These are phyloP conservation scores for Leucoma salicis DNA, from an alignment of 2,888 invertebrate genomes.

Conservation along the genomic window DNA sequence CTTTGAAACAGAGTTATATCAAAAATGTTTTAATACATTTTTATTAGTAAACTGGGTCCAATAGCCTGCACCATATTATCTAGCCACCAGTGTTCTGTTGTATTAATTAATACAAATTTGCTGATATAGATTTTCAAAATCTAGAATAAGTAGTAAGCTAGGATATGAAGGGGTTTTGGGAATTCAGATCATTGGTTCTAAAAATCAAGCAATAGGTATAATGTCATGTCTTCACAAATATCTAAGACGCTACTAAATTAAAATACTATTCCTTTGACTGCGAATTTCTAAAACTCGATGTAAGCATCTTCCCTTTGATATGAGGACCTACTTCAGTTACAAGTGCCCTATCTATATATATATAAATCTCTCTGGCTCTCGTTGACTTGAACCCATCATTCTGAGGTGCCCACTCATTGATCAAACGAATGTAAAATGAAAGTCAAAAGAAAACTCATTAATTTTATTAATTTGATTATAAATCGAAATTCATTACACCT, in stretches of 20 bases:
- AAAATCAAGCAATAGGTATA: too few species aligned
- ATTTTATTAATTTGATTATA: slow-evolving; percentile 82
- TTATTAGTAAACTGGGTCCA: too few species aligned
- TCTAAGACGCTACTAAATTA: background rate
- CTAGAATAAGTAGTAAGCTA: too few species aligned
- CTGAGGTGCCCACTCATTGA: slow-evolving; percentile 22
- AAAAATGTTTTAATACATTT: too few species aligned
- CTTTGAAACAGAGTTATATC: too few species aligned
- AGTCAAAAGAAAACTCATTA: slow-evolving; percentile 70
- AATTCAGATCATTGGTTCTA: too few species aligned
- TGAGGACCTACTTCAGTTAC: slow-evolving; percentile 15
- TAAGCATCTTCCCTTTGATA: slow-evolving; percentile 32
- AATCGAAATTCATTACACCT: slow-evolving; percentile 80
- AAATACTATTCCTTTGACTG: slow-evolving; percentile 25
- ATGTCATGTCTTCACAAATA: too few species aligned
- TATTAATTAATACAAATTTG: too few species aligned
- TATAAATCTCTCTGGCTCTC: slow-evolving; percentile 20
- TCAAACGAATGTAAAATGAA: slow-evolving; percentile 40
- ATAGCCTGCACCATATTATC: too few species aligned
- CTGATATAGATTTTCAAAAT: too few species aligned
- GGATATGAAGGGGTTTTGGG: too few species aligned
- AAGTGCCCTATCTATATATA: slow-evolving; percentile 30
- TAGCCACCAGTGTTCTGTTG: too few species aligned
- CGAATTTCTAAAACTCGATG: slow-evolving; percentile 23
- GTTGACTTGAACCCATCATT: slow-evolving; percentile 21